phyloP scores from a whole-genome alignment of 2,888 invertebrate species.

The Noctua janthe region DNA sequence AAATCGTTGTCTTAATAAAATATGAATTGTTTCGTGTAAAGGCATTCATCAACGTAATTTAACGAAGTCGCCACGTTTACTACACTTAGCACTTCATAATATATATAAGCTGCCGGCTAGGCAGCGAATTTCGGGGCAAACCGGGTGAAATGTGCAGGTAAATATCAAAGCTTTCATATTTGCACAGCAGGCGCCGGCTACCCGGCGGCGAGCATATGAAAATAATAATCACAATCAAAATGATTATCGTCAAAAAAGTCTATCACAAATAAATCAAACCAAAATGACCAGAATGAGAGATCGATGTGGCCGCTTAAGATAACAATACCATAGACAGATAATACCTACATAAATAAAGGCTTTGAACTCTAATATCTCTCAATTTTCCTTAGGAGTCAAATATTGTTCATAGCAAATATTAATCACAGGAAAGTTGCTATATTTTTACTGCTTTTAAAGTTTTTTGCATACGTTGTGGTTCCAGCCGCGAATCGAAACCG shows the following conservation, averaged over 20 bases:
- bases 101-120: neutral
- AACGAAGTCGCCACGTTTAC: neutral
- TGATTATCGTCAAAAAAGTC: neutral
- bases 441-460: neutral
- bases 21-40: neutral
- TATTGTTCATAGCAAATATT: neutral
- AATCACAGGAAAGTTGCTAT: neutral
- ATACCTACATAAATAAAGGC: neutral
- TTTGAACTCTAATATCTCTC: neutral
- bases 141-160: neutral
- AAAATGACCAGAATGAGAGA: conserved; percentile 4
- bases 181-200: neutral
- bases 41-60: neutral
- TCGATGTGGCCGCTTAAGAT: neutral
- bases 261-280: neutral
- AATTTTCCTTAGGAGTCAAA: neutral
- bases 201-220: neutral
- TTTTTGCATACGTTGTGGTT: neutral
- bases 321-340: neutral
- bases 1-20: neutral
- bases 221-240: neutral
- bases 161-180: neutral
- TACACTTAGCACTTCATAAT: neutral
- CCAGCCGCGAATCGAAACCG: neutral
- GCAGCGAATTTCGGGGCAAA: neutral